Conservation (phyloP, 2,888 invertebrate genomes). For the Aleiodes leptofemur region DNA sequence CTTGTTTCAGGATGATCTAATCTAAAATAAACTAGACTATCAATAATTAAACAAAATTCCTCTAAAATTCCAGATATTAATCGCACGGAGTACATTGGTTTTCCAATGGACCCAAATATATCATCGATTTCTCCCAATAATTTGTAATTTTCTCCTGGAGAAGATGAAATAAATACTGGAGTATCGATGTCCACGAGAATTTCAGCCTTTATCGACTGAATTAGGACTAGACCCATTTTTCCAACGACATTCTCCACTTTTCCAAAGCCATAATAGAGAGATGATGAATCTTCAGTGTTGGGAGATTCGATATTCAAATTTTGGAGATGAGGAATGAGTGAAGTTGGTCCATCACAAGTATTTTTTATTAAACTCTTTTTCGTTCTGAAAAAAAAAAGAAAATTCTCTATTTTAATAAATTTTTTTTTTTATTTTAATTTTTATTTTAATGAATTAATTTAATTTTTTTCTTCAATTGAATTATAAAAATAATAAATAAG, state of each 20-base stretch:
- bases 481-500: too few species aligned
- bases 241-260: constrained; percentile 48
- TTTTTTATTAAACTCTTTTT: too few species aligned
- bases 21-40: constrained; percentile 49
- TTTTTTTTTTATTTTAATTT: too few species aligned
- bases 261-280: constrained; percentile 31
- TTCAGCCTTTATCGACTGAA: constrained; percentile 47
- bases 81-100: constrained; percentile 52
- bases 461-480: too few species aligned
- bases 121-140: constrained; percentile 55
- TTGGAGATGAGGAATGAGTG: background rate
- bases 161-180: constrained; percentile 48
- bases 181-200: constrained; percentile 52
- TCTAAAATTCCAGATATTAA: constrained; percentile 12
- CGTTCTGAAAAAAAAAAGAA: background rate
- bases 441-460: too few species aligned
- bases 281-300: background rate
- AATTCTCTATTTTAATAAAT: too few species aligned
- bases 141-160: constrained; percentile 20
- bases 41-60: too few species aligned
- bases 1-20: constrained; percentile 47
- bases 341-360: background rate
- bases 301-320: background rate
- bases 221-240: constrained; percentile 39
- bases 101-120: constrained; percentile 53